Evolutionary conservation across 2,113 vertebrate species (phyloP), one percentile per base, ranked within the genome.

Genomic region (Corvus moneduloides): DNA sequence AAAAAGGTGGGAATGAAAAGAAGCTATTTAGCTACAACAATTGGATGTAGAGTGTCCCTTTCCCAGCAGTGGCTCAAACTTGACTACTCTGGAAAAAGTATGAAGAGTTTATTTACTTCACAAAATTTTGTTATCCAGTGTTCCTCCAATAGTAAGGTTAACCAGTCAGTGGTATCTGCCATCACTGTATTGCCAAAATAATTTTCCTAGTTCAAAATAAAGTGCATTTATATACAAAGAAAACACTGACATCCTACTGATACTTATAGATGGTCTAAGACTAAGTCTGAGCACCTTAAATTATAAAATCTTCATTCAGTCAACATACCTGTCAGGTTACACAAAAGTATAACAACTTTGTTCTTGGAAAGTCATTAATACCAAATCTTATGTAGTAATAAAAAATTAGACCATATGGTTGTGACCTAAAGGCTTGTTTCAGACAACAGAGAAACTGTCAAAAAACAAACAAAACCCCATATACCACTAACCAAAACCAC

Each of bases 181-280:
- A 66, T 18, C 15, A 6, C 3, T 35, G 6, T 58, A 74, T 4
- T 35, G 41, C 10, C 28, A 81, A 37, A 77, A 39, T 32, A n/a
- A 35, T 59, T 59, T 52, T 63, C 13, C 51, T 54, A 43, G 26
- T 54, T 75, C 43, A 78, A 91, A 94, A 48, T 10, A 1, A 84
- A 89, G 16, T 10, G 10, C 11, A 21, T 52, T 89, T 79, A 76
- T 37, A 54, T 5, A 79, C 19, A 63, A 1, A 67, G 27, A 73
- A 69, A 87, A 15, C 23, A 67, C 0, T 55, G n/a, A 48, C 35
- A 66, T 6, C 7, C 12, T 19, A 35, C 5, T 2, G 1, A 48
- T 20, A 71, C 7, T 76, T n/a, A 44, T 0, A 55, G 11, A 87
- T 72, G 27, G 13, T 74, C 26, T 61, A n/a, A 79, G 30, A 43